These are phyloP conservation scores for Conus canariensis DNA, from an alignment of 2,888 invertebrate species.

Conservation along the genomic window DNA sequence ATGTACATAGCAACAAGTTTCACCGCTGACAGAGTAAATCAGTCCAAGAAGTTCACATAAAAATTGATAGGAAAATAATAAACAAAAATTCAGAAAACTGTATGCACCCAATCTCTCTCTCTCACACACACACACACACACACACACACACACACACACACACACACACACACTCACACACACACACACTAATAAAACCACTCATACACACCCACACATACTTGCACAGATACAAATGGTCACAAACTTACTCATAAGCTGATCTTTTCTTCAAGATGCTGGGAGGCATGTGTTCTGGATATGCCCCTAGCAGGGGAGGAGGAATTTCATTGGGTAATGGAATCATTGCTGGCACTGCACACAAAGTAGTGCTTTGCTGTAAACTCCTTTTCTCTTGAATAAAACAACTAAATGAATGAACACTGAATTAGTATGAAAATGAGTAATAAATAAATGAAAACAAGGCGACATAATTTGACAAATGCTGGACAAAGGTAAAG, in stretches of 20 bases:
- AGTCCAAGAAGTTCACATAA: too few relatives aligned
- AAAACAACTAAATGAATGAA: neutral
- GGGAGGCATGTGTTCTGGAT: conserved; percentile 72
- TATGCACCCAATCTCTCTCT: too few relatives aligned
- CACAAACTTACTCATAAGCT: conserved; percentile 78
- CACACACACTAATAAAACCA: neutral
- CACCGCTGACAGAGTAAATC: too few relatives aligned
- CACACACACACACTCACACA: conserved; percentile 1
- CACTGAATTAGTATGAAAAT: neutral
- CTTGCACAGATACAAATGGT: neutral
- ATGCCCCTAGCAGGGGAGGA: conserved; percentile 75
- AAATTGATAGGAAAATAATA: too few relatives aligned
- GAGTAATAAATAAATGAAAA: too few relatives aligned
- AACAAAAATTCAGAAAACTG: too few relatives aligned
- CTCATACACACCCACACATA: conserved; percentile 22
- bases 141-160: neutral
- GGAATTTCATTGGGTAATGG: conserved; percentile 82
- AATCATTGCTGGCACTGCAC: conserved; percentile 74
- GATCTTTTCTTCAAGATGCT: conserved; percentile 88
- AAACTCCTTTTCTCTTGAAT: neutral
- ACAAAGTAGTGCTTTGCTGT: neutral
- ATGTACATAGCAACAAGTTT: too few relatives aligned
- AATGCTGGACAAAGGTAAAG: too few relatives aligned
- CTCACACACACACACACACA: neutral
- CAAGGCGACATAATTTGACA: too few relatives aligned